These are phyloP conservation scores for Lasioglossum pauxillum DNA, from an alignment of 2,888 invertebrate species.

Conservation along the genomic window DNA sequence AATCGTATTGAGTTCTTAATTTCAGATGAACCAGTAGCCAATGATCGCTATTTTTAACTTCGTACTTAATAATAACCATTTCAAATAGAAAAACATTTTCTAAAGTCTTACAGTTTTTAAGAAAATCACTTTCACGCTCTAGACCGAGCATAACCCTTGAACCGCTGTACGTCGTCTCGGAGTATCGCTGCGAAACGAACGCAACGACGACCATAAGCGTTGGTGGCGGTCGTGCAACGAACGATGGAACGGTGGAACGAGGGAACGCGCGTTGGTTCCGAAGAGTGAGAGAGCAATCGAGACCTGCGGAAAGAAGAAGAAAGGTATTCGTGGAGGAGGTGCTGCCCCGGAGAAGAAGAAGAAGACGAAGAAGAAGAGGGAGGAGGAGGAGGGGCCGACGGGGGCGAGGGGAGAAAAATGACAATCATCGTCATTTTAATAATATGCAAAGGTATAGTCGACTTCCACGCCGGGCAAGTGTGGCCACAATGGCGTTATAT, in stretches of 20 bases:
- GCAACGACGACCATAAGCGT: conserved; percentile 48
- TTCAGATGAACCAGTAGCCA: neutral
- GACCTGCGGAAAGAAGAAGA: neutral
- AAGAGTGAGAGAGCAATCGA: neutral
- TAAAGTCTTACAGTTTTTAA: neutral
- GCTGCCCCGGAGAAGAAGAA: conserved; percentile 10
- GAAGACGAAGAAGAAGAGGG: conserved; percentile 25
- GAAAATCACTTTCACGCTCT: neutral
- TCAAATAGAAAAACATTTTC: neutral
- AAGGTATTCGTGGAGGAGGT: conserved; percentile 16
- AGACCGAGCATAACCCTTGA: neutral
- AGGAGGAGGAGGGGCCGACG: conserved; percentile 23
- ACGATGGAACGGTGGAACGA: neutral
- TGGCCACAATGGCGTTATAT: conserved; percentile 85
- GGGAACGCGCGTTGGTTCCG: neutral
- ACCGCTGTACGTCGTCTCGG: neutral
- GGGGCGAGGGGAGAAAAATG: conserved; percentile 78
- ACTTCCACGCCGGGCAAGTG: conserved; percentile 83
- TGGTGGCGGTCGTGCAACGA: conserved; percentile 41
- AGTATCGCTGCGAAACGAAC: conserved; percentile 53
- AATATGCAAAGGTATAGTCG: conserved; percentile 71
- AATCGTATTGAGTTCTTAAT: neutral
- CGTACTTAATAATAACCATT: neutral
- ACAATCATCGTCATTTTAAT: conserved; percentile 84
- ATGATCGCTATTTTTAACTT: no score